phyloP scores from a whole-genome alignment of 2,797 vertebrate genomes.

The Urosaurus nigricauda region DNA sequence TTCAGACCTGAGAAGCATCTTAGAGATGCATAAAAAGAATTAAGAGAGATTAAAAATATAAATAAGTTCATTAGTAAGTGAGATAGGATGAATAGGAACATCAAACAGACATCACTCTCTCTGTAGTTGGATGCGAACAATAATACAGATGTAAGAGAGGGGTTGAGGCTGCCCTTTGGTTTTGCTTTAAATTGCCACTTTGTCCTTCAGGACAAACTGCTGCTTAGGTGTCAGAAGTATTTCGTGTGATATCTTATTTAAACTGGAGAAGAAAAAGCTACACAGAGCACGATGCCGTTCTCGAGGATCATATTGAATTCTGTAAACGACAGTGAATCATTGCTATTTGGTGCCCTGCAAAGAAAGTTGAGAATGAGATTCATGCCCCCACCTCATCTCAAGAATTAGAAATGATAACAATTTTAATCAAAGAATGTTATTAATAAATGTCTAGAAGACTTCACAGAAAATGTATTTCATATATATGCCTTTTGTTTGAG shows the following conservation, averaged over 20 bases:
- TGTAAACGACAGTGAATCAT: conserved; percentile 2
- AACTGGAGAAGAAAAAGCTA: conserved; percentile 38
- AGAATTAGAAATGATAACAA: neutral
- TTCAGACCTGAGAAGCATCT: conserved; percentile 56
- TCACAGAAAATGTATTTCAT: too few relatives aligned
- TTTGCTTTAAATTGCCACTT: conserved; percentile 50
- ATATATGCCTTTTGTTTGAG: too few relatives aligned
- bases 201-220: conserved; percentile 13
- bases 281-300: neutral
- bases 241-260: conserved; percentile 53
- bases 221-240: neutral
- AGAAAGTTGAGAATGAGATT: neutral
- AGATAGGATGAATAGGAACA: conserved; percentile 54
- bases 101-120: conserved; percentile 51
- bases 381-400: neutral
- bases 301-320: neutral
- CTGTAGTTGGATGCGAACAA: conserved; percentile 41
- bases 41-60: conserved; percentile 66
- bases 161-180: conserved; percentile 44
- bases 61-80: conserved; percentile 63
- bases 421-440: neutral
- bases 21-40: conserved; percentile 45
- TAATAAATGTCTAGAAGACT: neutral
- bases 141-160: conserved; percentile 50
- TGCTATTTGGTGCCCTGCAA: neutral